Conservation (phyloP, 30 jellyfish, hydroid and myxozoan genomes). For the Turritopsis rubra region DNA sequence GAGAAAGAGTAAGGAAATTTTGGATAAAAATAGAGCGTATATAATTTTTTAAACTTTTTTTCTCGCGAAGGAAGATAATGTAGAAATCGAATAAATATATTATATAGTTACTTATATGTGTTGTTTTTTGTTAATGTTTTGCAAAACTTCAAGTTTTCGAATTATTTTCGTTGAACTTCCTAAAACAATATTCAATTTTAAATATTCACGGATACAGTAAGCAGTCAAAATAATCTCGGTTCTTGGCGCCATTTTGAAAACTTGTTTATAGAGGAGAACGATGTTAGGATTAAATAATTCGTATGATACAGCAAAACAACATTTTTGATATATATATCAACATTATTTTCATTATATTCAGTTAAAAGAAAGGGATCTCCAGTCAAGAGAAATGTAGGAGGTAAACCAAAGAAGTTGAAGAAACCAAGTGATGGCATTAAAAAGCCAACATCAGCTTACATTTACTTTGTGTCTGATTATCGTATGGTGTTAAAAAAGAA, state of each 20-base stretch:
- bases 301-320: no score
- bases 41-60: no score
- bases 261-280: not conserved
- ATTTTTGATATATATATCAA: not conserved
- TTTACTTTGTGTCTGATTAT: conserved; percentile 72
- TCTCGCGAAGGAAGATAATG: not conserved
- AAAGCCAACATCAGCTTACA: conserved; percentile 96
- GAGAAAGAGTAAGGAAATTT: not conserved
- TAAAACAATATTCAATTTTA: not conserved
- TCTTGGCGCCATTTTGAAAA: not conserved
- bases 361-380: conserved; percentile 30
- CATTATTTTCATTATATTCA: not conserved
- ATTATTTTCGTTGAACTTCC: not conserved
- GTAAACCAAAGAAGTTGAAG: conserved; percentile 44
- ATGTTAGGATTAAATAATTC: not conserved
- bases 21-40: not conserved
- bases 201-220: not conserved
- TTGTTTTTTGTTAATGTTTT: not conserved
- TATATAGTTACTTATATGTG: no score
- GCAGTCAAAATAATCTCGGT: not conserved
- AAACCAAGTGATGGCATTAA: conserved; percentile 84
- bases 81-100: no score
- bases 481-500: conserved; percentile 58
- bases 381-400: not conserved
- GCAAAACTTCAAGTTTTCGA: not conserved